These are phyloP conservation scores for Dasypolia templi DNA, from an alignment of 2,888 invertebrate species.

Conservation along the genomic window DNA sequence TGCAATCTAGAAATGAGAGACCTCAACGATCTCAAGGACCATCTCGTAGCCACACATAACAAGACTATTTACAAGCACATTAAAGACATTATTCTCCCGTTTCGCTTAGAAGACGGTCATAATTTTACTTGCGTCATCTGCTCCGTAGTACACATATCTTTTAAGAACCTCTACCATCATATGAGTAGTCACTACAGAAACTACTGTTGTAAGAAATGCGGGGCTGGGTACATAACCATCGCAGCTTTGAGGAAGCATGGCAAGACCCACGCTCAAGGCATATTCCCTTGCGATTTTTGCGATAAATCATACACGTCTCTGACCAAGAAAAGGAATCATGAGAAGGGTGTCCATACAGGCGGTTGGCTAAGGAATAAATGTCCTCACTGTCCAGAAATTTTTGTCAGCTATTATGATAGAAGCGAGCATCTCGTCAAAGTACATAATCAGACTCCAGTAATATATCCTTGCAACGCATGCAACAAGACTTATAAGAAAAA, in stretches of 20 bases:
- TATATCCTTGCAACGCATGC: slow-evolving; percentile 87
- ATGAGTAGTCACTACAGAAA: slow-evolving; percentile 88
- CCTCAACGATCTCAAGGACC: slow-evolving; percentile 83
- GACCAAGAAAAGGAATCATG: slow-evolving; percentile 86
- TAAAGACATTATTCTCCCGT: slow-evolving; percentile 87
- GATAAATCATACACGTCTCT: slow-evolving; percentile 89
- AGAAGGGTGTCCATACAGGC: slow-evolving; percentile 86
- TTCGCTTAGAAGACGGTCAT: slow-evolving; percentile 82
- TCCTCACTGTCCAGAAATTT: slow-evolving; percentile 85
- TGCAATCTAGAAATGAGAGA: slow-evolving; percentile 82
- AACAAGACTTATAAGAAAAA: slow-evolving; percentile 86
- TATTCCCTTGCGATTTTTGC: slow-evolving; percentile 89
- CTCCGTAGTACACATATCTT: slow-evolving; percentile 84
- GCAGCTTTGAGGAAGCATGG: slow-evolving; percentile 87
- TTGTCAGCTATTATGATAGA: slow-evolving; percentile 86
- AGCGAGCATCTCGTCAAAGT: slow-evolving; percentile 84
- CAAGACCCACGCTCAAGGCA: slow-evolving; percentile 86
- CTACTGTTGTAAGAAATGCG: slow-evolving; percentile 87
- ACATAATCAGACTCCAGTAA: slow-evolving; percentile 80
- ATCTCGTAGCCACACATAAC: slow-evolving; percentile 79
- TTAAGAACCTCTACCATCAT: slow-evolving; percentile 87
- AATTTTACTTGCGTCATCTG: slow-evolving; percentile 85
- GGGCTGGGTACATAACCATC: slow-evolving; percentile 85
- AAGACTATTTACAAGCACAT: slow-evolving; percentile 84
- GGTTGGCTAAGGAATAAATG: slow-evolving; percentile 88